Base-by-base conservation (phyloP, 1,140 invertebrate species). In the Ptiloglossa arizonensis region DNA sequence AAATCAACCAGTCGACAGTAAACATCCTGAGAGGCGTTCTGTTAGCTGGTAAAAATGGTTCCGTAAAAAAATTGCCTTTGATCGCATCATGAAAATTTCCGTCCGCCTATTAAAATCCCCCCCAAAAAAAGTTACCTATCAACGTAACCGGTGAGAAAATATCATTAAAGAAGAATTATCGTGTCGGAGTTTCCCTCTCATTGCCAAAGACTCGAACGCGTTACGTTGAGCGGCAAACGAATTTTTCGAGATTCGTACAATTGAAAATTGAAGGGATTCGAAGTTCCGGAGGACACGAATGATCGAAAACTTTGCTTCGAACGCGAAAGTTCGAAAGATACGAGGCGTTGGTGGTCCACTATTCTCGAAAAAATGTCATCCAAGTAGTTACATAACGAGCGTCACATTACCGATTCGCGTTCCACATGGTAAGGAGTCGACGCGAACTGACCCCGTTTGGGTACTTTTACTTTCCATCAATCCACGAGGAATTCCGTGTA, bases 401-500 rank as follows among this genome's bases (percentile, higher is more conserved):
- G 3, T 13, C 54, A n/a, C 64, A 24, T 56, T 46, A 48, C 50
- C 62, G 73, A 59, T 69, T 69, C 41, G 59, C 52, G 73, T 75
- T 35, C n/a, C 63, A 59, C 52, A 38, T 56, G 52, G 54, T 68
- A 67, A 75, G 19, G 6, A 6, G 8, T 27, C 24, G 24, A 13
- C n/a, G 35, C 73, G 11, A n/a, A 27, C 54, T 75, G 72, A 68
- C 72, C 63, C 52, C 15, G 32, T 69, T 69, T 35, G 6, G 24
- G 22, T 50, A 69, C 73, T 69, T 69, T 76, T 69, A 69, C 54
- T 76, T 76, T 76, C 44, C 73, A 60, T 76, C 66, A 76, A 76
- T 76, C 64, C 29, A 17, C 22, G 32, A 5, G 29, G 63, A 13
- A 67, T n/a, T 38, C 52, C 63, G 64, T 29, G 62, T 5, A 66